These are phyloP conservation scores for Hippocampus zosterae DNA, from an alignment of 2,113 vertebrate species.

Conservation along the genomic window DNA sequence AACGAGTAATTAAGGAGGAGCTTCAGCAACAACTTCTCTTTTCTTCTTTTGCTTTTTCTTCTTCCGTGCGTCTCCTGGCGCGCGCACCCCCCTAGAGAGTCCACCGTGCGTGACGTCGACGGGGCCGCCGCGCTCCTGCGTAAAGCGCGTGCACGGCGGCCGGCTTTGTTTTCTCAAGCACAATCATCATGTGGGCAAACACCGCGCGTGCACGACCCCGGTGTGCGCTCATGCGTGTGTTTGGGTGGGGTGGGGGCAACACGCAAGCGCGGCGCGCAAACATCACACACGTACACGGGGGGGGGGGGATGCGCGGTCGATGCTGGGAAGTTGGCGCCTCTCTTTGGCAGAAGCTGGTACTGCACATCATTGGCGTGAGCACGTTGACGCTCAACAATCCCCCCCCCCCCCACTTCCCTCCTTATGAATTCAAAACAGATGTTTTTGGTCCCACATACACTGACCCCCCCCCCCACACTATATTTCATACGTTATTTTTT, in stretches of 20 bases:
- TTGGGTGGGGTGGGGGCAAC: not conserved
- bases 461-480: too few species aligned
- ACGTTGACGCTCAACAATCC: not conserved
- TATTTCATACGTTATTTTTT: too few species aligned
- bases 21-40: constrained; percentile 39
- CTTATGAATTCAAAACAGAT: too few species aligned
- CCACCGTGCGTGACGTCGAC: constrained; percentile 15
- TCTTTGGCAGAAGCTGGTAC: constrained; percentile 4
- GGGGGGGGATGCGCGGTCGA: constrained; percentile 2
- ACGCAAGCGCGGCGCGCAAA: not conserved
- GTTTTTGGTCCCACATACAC: too few species aligned
- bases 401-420: too few species aligned
- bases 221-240: constrained; percentile 12
- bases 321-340: constrained; percentile 32
- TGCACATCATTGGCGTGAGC: not conserved
- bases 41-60: constrained; percentile 30
- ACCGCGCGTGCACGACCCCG: constrained; percentile 24
- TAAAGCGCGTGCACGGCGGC: constrained; percentile 16
- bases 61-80: constrained; percentile 1
- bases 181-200: constrained; percentile 59
- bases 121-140: constrained; percentile 14
- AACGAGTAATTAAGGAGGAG: constrained; percentile 74
- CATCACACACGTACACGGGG: constrained; percentile 3
- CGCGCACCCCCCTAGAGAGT: constrained; percentile 1
- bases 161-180: constrained; percentile 55